phyloP scores from a whole-genome alignment of 2,113 vertebrate species.

The Carassius carassius region DNA sequence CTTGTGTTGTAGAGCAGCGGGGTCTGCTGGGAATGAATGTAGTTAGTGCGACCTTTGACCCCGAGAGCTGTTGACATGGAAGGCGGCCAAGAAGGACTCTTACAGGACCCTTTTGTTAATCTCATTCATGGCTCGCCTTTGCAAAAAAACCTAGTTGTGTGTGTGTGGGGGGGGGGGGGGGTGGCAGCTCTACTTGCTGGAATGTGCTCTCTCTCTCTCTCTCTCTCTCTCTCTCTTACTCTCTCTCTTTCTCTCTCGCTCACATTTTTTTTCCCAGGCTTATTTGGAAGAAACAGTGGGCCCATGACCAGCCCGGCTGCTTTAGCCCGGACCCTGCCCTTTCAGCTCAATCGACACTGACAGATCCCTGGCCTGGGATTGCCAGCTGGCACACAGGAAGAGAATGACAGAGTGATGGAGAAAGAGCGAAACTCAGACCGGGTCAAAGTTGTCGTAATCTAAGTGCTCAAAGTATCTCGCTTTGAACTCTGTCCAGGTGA shows the following conservation, averaged over 20 bases:
- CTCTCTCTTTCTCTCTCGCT: constrained; percentile 24
- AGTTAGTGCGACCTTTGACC: constrained; percentile 99
- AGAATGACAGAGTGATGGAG: constrained; percentile 68
- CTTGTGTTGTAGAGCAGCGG: constrained; percentile 89
- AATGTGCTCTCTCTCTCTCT: constrained; percentile 73
- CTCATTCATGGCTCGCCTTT: constrained; percentile 92
- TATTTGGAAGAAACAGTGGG: constrained; percentile 91
- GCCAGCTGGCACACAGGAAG: constrained; percentile 90
- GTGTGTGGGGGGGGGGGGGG: constrained; percentile 82
- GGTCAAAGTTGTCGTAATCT: background rate
- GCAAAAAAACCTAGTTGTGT: constrained; percentile 38
- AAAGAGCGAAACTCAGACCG: background rate
- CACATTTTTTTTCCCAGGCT: constrained; percentile 85
- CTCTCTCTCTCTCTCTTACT: constrained; percentile 10
- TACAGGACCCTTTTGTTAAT: constrained; percentile 99
- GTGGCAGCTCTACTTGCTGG: constrained; percentile 86
- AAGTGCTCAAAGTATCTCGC: background rate
- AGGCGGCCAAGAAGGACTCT: constrained; percentile 93
- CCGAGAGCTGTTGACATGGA: constrained; percentile 97
- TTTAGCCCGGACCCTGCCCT: constrained; percentile 85
- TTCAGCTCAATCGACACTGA: constrained; percentile 93
- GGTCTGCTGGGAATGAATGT: constrained; percentile 99
- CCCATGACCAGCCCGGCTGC: constrained; percentile 85
- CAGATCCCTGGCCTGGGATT: constrained; percentile 93
- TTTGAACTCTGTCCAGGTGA: constrained; percentile 11